Percentiles rank a stretch among this genome's conserved stretches.
Evolutionary conservation across 2,797 vertebrate species (phyloP).

Genomic region (Chrosomus eos): DNA sequence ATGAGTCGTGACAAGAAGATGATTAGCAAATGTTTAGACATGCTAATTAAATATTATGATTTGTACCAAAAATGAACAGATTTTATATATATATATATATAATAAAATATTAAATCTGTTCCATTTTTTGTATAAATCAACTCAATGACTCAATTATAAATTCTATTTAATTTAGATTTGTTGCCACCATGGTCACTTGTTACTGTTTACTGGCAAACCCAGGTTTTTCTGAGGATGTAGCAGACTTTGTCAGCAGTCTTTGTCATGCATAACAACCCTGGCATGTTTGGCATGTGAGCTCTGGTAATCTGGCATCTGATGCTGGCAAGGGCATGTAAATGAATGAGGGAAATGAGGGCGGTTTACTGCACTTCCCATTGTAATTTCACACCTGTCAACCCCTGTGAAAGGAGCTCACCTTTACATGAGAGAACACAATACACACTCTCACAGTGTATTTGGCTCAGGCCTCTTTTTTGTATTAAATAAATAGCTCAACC

Average conservation of each 20-base stretch:
- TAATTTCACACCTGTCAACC: constrained; percentile 84
- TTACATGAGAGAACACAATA: constrained; percentile 74
- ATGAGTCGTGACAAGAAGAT: too few relatives aligned
- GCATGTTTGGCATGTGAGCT: neutral
- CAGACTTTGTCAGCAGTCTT: constrained; percentile 28
- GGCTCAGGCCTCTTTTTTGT: constrained; percentile 10
- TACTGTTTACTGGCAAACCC: neutral
- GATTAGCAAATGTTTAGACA: too few relatives aligned
- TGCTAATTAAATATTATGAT: too few relatives aligned
- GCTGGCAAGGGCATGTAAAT: constrained; percentile 71
- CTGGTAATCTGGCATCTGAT: constrained; percentile 25
- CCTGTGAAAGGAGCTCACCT: constrained; percentile 79
- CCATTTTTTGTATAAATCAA: neutral
- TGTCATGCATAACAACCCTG: constrained; percentile 33
- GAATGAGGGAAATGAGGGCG: constrained; percentile 77
- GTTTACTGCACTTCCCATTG: constrained; percentile 75
- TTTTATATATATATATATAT: too few relatives aligned
- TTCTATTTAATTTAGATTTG: neutral
- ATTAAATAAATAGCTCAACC: neutral
- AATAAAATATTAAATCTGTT: neutral
- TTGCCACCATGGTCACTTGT: too few relatives aligned
- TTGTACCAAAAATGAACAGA: too few relatives aligned
- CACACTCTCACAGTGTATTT: constrained; percentile 25
- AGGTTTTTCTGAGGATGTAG: constrained; percentile 9
- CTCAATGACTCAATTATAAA: neutral